A percentile compares a stretch with the other conserved stretches of the same genome.
phyloP scores from a whole-genome alignment of 1,140 invertebrate species.

The Orchestia grillus region DNA sequence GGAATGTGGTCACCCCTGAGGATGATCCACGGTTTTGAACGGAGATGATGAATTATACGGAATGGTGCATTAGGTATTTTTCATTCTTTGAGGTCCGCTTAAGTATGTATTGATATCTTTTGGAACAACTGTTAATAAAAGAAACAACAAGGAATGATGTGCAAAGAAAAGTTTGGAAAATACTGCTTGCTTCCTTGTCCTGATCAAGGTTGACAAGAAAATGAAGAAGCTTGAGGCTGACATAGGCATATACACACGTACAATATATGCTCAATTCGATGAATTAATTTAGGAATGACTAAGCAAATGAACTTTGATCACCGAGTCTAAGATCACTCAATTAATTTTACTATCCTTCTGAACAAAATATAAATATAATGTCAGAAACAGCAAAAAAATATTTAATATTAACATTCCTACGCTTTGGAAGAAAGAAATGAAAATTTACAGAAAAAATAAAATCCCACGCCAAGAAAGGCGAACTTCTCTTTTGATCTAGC shows the following conservation, averaged over 20 bases:
- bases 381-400: not conserved
- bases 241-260: not conserved
- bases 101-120: not conserved
- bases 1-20: not conserved
- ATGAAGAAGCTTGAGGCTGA: not conserved
- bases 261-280: not conserved
- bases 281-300: not conserved
- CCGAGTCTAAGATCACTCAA: not conserved
- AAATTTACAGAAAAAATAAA: not conserved
- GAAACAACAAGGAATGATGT: not conserved
- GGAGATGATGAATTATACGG: not conserved
- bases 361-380: not conserved
- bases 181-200: not conserved
- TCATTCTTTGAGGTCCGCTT: not conserved
- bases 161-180: not conserved
- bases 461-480: not conserved
- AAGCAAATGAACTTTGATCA: not conserved
- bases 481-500: not conserved
- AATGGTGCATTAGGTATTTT: not conserved
- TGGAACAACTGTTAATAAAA: not conserved
- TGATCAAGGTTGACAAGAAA: not conserved
- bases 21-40: not conserved
- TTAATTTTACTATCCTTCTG: not conserved
- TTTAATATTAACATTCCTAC: no score
- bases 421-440: no score